These are phyloP conservation scores for Bubalus kerabau DNA, from an alignment of 2,113 vertebrate genomes.

Conservation along the genomic window DNA sequence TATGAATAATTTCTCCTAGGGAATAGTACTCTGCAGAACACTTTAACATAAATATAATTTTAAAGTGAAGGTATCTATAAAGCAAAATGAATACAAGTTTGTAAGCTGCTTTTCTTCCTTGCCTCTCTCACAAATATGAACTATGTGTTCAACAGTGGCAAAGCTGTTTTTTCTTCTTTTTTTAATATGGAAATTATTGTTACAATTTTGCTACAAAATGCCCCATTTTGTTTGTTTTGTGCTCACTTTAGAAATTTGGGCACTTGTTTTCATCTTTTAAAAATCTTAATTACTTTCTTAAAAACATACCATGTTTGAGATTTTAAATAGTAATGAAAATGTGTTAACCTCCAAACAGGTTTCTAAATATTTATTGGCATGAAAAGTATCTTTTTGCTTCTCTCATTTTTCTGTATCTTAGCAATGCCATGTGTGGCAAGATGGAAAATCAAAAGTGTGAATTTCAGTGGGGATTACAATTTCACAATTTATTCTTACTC, in stretches of 20 bases:
- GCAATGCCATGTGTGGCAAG: neutral
- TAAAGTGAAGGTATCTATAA: conserved; percentile 65
- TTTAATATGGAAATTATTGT: conserved; percentile 47
- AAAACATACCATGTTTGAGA: neutral
- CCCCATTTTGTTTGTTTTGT: neutral
- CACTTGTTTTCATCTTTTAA: neutral
- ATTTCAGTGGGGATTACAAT: neutral
- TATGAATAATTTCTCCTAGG: conserved; percentile 85
- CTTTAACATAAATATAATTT: conserved; percentile 74
- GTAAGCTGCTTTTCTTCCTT: neutral
- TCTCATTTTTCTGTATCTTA: neutral
- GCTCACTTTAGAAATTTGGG: neutral
- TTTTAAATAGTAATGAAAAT: conserved; percentile 19
- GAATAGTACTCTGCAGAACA: conserved; percentile 74
- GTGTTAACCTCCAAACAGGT: conserved; percentile 21
- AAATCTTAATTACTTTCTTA: conserved; percentile 34
- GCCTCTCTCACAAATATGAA: neutral
- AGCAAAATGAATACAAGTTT: conserved; percentile 64
- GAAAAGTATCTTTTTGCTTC: neutral
- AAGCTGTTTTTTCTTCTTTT: neutral
- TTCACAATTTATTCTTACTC: neutral
- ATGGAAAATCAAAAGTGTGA: neutral
- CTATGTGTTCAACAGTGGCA: neutral
- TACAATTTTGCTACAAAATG: neutral
- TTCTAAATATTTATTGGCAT: conserved; percentile 38